Evolutionary conservation across 35 echinoderm and acorn worm species (phyloP).

Genomic region (Hemicentrotus pulcherrimus): DNA sequence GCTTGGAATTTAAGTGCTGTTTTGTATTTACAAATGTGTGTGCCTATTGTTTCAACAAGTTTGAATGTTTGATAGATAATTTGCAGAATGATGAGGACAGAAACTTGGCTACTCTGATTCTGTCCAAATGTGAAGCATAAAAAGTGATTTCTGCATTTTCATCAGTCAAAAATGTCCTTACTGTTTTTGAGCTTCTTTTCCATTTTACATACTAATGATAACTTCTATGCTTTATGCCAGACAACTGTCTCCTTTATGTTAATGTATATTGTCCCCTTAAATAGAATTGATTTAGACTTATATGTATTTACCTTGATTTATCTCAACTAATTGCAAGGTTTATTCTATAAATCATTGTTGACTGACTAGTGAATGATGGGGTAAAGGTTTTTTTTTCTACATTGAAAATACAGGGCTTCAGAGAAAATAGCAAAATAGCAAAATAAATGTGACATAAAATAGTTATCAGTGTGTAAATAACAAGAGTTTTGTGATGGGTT

Average conservation of each 20-base stretch:
- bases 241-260: background rate
- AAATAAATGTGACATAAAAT: background rate
- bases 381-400: background rate
- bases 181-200: background rate
- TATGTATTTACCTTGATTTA: background rate
- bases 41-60: conserved; percentile 16
- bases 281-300: background rate
- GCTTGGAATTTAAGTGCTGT: background rate
- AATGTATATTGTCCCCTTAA: background rate
- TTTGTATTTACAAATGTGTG: conserved; percentile 24
- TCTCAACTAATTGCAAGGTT: background rate
- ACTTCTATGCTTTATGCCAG: background rate
- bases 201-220: background rate
- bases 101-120: background rate
- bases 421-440: background rate
- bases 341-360: background rate
- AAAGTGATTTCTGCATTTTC: background rate
- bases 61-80: conserved; percentile 7
- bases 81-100: conserved; percentile 23
- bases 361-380: background rate
- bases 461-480: too few relatives aligned
- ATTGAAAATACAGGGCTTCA: background rate
- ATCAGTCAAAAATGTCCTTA: background rate
- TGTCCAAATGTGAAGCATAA: background rate
- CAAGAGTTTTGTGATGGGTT: background rate